Base-by-base conservation (phyloP, 2,113 vertebrate species). In the Calyptommatus sinebrachiatus region DNA sequence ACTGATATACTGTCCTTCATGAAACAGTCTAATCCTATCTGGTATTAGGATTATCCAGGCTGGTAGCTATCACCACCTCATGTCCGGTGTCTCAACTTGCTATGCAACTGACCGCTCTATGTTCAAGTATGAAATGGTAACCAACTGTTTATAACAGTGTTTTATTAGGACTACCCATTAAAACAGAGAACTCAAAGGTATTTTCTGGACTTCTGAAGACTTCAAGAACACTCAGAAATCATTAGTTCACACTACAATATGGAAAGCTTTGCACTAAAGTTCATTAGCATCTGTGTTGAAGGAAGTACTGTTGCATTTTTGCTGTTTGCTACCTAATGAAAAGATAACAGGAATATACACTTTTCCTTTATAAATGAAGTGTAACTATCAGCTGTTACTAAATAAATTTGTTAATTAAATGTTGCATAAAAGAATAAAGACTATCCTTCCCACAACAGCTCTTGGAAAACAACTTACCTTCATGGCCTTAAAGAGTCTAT, bases 401-500 rank as follows among this genome's bases (percentile, higher is more conserved):
- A 29, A 24, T 12, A 50, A 9, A 50, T 50, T 50, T 5, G 48
- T 50, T 50, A 50, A 50, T 50, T 50, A 50, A 50, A 8, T 50
- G 5, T 73, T 31, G 53, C 12, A 57, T 14, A 35, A 73, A 2
- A 73, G 7, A 7, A 45, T 28, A 45, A 62, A 2, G 1, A 35
- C 1, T 1, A 18, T 2, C 6, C 10, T 24, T 1, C 10, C 41
- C 11, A 3, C 46, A 7, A 14, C 16, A 31, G 12, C 21, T 29
- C 67, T 14, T 48, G 45, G 1, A 0, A 3, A 66, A 10, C 26
- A 29, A 89, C 92, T 89, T 91, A 99, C 98, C 96, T 99, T 99
- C 98, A 99, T 99, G 80, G 98, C 96, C 88, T 97, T 99, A 94
- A 97, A 97, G 18, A 99, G 97, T 60, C 96, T 94, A 77, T 91